These are phyloP conservation scores for Standfussiana lucernea DNA, from an alignment of 2,888 invertebrate genomes.

Conservation along the genomic window DNA sequence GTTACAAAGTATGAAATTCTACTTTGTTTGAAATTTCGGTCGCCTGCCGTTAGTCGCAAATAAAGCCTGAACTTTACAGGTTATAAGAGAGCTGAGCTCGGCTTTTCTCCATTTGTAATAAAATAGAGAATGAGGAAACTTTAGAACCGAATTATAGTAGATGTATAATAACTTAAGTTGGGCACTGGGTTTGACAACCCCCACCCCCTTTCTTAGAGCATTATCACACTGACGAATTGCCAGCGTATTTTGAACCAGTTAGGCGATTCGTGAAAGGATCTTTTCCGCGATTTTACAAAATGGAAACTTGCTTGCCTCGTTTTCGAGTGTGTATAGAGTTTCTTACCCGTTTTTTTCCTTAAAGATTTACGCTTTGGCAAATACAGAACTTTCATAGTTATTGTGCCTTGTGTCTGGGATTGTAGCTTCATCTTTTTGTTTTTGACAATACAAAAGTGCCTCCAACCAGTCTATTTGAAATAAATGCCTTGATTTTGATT, in stretches of 20 bases:
- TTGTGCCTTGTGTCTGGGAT: not conserved
- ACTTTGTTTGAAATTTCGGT: conserved; percentile 54
- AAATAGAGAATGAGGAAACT: conserved; percentile 49
- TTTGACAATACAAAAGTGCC: not conserved
- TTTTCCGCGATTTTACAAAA: not conserved
- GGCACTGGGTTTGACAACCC: conserved; percentile 36
- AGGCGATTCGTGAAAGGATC: not conserved
- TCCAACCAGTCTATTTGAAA: no score
- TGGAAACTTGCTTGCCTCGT: not conserved
- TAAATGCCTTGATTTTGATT: no score
- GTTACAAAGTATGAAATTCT: conserved; percentile 42
- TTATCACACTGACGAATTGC: conserved; percentile 5
- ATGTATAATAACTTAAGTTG: conserved; percentile 38
- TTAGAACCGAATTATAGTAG: conserved; percentile 30
- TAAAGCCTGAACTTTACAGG: conserved; percentile 54
- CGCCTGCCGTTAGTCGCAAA: conserved; percentile 22
- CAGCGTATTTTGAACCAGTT: not conserved
- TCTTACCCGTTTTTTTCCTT: not conserved
- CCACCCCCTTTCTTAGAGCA: not conserved
- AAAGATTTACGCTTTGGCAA: not conserved
- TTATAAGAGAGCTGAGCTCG: conserved; percentile 44
- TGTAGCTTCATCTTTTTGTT: not conserved
- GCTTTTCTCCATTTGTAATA: conserved; percentile 47
- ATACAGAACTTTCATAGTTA: not conserved
- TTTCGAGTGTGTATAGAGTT: not conserved